Base-by-base conservation (phyloP, 2,797 vertebrate species). In the Poeciliopsis infans region DNA sequence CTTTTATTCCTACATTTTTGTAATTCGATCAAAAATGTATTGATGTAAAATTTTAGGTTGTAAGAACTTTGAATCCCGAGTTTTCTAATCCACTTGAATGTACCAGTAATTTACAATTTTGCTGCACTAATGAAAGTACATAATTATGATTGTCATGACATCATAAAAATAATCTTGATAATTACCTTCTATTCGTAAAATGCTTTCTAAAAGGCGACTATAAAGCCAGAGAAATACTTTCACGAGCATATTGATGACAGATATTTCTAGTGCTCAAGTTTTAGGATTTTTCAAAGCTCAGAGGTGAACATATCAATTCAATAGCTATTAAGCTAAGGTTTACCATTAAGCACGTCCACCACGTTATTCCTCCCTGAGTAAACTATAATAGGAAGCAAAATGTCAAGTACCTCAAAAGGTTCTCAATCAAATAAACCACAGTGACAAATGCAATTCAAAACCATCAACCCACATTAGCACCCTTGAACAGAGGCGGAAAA, bases 381-480 rank as follows among this genome's bases (percentile, higher is more conserved):
- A 88, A 87, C 49, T 70, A 31, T 53, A 87, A 77, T 47, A 61
- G 83, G 57, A 91, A 80, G 90, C 88, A 83, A 92, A 86, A 91
- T 76, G 91, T 89, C 85, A 93, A 89, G 78, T 68, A 81, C 82
- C 88, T 85, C 68, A 86, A 92, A 93, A 90, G 91, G 72, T 74
- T 92, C 83, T 88, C 90, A 90, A 93, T 94, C 90, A 84, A 85
- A 94, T 95, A 90, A 85, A 74, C 70, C 80, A 83, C 80, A 47
- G 85, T 90, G 90, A 94, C 93, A 93, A 92, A 92, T 89, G 85
- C 72, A 88, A 94, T 91, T 92, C 81, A 88, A 85, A 87, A 81
- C 90, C 87, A 94, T 94, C 91, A 92, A 86, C 81, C 84, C 85
- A 83, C 92, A 95, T 94, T 94, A 95, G 88, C 51, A 72, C 79